Evolutionary conservation across 1,140 invertebrate species (phyloP), one percentile per base, ranked within the genome.

Genomic region (Drosophila baimaii): DNA sequence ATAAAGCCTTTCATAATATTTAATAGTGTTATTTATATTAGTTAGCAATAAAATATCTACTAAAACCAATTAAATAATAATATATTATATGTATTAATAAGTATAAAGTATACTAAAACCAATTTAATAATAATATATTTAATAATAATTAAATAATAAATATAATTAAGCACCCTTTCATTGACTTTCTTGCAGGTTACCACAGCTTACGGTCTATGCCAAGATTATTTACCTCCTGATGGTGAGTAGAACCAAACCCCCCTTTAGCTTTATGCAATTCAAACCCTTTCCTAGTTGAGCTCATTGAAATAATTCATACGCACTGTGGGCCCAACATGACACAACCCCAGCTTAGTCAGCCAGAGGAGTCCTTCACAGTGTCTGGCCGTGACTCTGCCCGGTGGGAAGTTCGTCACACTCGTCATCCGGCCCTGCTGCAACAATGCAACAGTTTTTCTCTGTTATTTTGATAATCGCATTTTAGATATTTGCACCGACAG

Each of bases 161-260:
- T 21, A 23, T 13, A 35, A 52, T 29, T 69, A 66, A 69, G 65
- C 61, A 52, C 65, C 65, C 0, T 1, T 17, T 33, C 12, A n/a
- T 13, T 58, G 1, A 2, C 51, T 43, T 31, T 19, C 25, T 95
- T 95, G 39, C 94, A 96, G 95, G 95, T 96, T 96, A 96, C 95
- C 95, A 96, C 95, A 96, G 94, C 95, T 96, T 95, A 95, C 95
- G 94, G 95, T 96, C 95, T 95, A 95, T 95, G 95, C 95, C 94
- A 95, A 95, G 94, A 95, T 96, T 95, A 95, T 96, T 95, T 96
- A 95, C 95, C 95, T 95, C 95, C 95, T 95, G 94, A 96, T 95
- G 95, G 95, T 95, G 92, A 95, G 95, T 94, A 55, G 39, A 35
- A 37, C 23, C 9, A 17, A 27, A n/a, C 23, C 10, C n/a, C 8